Evolutionary conservation across 2,797 vertebrate genomes (phyloP).

Genomic region (Brotogeris chrysoptera): DNA sequence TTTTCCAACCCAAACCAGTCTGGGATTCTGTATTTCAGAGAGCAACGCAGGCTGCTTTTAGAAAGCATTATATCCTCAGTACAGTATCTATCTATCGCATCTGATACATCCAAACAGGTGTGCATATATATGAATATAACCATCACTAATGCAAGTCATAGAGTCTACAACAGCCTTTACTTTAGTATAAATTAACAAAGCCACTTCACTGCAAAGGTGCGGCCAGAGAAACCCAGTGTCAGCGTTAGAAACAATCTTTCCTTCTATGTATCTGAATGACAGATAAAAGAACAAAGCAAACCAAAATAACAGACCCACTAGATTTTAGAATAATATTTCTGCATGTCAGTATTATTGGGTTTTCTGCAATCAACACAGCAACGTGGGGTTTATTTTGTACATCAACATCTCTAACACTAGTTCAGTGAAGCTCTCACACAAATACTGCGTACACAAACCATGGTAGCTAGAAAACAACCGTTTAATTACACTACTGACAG

Average conservation of each 20-base stretch:
- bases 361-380: not conserved
- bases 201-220: not conserved
- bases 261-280: not conserved
- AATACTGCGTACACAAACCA: not conserved
- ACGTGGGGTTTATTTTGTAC: not conserved
- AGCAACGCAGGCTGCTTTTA: not conserved
- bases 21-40: not conserved
- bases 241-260: not conserved
- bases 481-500: not conserved
- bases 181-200: not conserved
- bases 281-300: slow-evolving; percentile 27
- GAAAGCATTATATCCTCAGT: not conserved
- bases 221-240: not conserved
- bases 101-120: not conserved
- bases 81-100: not conserved
- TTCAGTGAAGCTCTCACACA: not conserved
- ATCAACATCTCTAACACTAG: not conserved
- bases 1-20: not conserved
- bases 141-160: not conserved
- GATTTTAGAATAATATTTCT: not conserved
- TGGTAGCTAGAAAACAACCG: not conserved
- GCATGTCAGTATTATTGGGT: not conserved
- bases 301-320: not conserved
- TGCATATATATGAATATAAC: too few relatives aligned
- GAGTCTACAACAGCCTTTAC: not conserved